These are phyloP conservation scores for Brotula barbata DNA, from an alignment of 2,797 vertebrate genomes.

Conservation along the genomic window DNA sequence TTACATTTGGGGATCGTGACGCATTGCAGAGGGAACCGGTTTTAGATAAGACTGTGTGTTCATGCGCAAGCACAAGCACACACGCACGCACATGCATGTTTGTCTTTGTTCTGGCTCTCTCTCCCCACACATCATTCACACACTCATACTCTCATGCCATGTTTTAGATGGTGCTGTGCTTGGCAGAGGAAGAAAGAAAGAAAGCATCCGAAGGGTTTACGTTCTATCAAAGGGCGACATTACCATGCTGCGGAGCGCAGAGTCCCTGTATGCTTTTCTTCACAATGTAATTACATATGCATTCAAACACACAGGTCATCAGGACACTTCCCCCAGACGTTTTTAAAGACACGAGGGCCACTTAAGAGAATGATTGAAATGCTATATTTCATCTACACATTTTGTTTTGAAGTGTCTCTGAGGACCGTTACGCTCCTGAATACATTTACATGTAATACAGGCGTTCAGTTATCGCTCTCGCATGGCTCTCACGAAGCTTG, in stretches of 20 bases:
- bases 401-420: constrained; percentile 11
- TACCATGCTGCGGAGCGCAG: constrained; percentile 46
- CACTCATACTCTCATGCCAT: constrained; percentile 11
- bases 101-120: background rate
- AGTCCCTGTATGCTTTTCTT: constrained; percentile 4
- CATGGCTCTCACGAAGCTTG: too few relatives aligned
- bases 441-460: constrained; percentile 13
- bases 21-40: constrained; percentile 47
- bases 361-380: constrained; percentile 27
- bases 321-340: constrained; percentile 22
- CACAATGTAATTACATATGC: background rate
- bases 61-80: background rate
- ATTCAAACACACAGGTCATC: constrained; percentile 34
- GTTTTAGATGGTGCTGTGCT: constrained; percentile 41
- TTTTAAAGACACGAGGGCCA: constrained; percentile 36
- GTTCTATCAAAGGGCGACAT: constrained; percentile 41
- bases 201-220: constrained; percentile 35
- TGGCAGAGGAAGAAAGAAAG: constrained; percentile 59
- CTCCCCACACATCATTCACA: constrained; percentile 24
- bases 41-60: constrained; percentile 21
- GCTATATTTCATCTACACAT: background rate
- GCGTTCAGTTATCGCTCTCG: background rate
- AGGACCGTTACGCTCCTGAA: constrained; percentile 1
- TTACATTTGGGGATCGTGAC: constrained; percentile 41
- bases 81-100: constrained; percentile 2